phyloP scores from a whole-genome alignment of 2,797 vertebrate genomes.

The Potorous gilbertii region DNA sequence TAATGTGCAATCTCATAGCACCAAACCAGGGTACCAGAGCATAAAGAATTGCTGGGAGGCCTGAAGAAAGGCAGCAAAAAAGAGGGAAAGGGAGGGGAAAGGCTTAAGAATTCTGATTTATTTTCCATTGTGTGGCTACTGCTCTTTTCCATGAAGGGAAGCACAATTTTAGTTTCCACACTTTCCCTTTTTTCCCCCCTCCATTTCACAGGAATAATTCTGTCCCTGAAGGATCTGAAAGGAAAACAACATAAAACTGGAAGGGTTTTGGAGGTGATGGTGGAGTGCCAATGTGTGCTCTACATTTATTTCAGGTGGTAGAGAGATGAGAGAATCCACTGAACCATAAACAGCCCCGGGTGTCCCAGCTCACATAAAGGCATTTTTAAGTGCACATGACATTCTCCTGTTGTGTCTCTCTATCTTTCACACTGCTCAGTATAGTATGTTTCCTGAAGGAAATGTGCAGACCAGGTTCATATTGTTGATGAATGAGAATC shows the following conservation, averaged over 20 bases:
- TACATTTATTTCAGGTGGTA: not conserved
- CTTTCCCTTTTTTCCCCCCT: not conserved
- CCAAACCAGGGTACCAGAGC: not conserved
- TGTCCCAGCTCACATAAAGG: not conserved
- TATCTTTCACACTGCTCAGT: not conserved
- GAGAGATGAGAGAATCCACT: not conserved
- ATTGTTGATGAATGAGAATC: not conserved
- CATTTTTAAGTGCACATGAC: not conserved
- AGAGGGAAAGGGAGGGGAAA: not conserved
- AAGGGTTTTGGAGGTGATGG: not conserved
- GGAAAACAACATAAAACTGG: not conserved
- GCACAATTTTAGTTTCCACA: slow-evolving; percentile 41
- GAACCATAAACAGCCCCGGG: not conserved
- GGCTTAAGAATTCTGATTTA: slow-evolving; percentile 21
- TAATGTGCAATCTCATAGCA: slow-evolving; percentile 18
- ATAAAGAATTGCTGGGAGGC: not conserved
- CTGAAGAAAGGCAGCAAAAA: slow-evolving; percentile 21
- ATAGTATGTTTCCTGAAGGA: not conserved
- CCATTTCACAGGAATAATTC: not conserved
- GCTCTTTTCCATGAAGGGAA: slow-evolving; percentile 12
- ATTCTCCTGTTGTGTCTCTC: not conserved
- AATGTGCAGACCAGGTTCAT: not conserved
- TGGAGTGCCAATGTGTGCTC: not conserved
- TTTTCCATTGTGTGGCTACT: slow-evolving; percentile 1
- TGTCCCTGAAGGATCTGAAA: not conserved